Conservation (phyloP, 1,140 invertebrate genomes). For the Tribolium castaneum region DNA sequence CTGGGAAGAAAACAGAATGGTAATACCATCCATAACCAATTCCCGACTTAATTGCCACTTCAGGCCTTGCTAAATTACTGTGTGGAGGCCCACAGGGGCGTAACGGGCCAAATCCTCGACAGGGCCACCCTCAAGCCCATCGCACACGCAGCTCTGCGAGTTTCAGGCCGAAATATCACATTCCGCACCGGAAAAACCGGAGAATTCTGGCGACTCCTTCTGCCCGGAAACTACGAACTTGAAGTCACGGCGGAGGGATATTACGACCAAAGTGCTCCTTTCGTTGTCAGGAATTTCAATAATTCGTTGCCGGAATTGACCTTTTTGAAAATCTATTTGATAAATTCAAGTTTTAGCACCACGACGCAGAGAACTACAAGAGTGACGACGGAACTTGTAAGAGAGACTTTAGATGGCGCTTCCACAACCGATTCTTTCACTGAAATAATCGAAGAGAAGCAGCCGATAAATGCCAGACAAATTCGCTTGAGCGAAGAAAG, state of each 20-base stretch:
- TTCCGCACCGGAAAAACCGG: conserved; percentile 53
- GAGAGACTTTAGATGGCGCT: not conserved
- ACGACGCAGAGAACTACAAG: conserved; percentile 5
- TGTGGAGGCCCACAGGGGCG: conserved; percentile 62
- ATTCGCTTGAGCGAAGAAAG: not conserved
- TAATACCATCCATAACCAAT: conserved; percentile 43
- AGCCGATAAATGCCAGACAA: not conserved
- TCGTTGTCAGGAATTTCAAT: not conserved
- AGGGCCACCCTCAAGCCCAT: conserved; percentile 60
- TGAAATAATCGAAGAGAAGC: not conserved
- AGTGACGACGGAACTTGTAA: not conserved
- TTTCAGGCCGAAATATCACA: conserved; percentile 63
- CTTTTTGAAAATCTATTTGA: not conserved
- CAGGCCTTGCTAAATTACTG: conserved; percentile 61
- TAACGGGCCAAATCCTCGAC: conserved; percentile 65
- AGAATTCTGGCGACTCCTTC: conserved; percentile 60
- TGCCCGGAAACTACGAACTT: conserved; percentile 59
- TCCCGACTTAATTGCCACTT: not conserved
- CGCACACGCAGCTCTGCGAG: conserved; percentile 60
- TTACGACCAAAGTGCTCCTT: conserved; percentile 9
- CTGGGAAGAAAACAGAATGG: conserved; percentile 72
- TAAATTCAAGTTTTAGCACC: conserved; percentile 1
- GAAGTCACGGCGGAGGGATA: conserved; percentile 17
- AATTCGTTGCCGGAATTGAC: conserved; percentile 1
- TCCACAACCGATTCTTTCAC: not conserved